phyloP scores from a whole-genome alignment of 2,888 invertebrate species.

The Drosophila formosana region DNA sequence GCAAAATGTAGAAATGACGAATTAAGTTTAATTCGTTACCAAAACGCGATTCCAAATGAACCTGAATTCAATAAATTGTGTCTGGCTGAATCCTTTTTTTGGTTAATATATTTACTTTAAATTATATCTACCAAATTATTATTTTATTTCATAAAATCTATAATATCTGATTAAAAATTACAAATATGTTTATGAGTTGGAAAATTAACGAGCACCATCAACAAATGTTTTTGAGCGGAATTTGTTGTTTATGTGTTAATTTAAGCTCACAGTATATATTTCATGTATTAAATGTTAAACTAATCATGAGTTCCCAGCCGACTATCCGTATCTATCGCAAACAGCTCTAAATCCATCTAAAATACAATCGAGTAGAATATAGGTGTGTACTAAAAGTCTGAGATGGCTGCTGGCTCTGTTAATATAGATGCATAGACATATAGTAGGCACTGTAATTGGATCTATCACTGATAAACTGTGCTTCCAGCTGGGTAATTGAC shows the following conservation, averaged over 20 bases:
- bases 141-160: too few relatives aligned
- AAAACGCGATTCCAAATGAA: too few relatives aligned
- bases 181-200: background rate
- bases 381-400: background rate
- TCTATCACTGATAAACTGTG: slow-evolving; percentile 10
- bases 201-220: too few relatives aligned
- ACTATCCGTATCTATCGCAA: background rate
- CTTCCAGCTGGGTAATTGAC: slow-evolving; percentile 23
- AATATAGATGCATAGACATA: slow-evolving; percentile 13
- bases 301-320: background rate
- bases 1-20: background rate
- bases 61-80: too few relatives aligned
- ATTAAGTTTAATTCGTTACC: background rate
- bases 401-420: background rate
- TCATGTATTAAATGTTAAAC: background rate
- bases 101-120: too few relatives aligned
- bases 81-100: too few relatives aligned
- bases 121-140: too few relatives aligned
- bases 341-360: background rate
- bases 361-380: background rate
- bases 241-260: too few relatives aligned
- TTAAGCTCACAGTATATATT: too few relatives aligned
- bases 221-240: too few relatives aligned
- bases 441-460: slow-evolving; percentile 11
- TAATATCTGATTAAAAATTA: background rate